Percentiles rank a stretch among this genome's conserved stretches.
Evolutionary conservation across 1,140 invertebrate species (phyloP).

Genomic region (Monochamus saltuarius): DNA sequence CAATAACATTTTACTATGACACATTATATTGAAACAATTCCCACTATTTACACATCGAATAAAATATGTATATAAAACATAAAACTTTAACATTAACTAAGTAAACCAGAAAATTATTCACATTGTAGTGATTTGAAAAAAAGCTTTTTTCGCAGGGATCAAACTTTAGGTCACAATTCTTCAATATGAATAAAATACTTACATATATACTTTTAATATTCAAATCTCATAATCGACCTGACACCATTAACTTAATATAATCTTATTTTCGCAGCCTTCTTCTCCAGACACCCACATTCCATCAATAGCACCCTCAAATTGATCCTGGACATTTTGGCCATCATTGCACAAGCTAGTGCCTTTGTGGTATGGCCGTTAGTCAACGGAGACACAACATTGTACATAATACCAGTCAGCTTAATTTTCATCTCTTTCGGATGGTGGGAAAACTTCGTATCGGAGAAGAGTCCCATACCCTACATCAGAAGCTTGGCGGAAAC

Average conservation of each 20-base stretch:
- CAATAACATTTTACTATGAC: too few species aligned
- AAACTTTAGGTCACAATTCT: too few species aligned
- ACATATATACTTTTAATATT: not conserved
- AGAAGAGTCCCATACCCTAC: constrained; percentile 44
- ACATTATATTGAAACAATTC: too few species aligned
- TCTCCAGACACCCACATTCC: not conserved
- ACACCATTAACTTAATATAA: too few species aligned
- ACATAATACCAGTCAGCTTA: constrained; percentile 63
- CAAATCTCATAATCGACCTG: too few species aligned
- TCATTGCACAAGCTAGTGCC: constrained; percentile 61
- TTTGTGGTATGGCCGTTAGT: constrained; percentile 68
- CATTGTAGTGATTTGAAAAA: too few species aligned
- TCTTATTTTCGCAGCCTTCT: constrained; percentile 1
- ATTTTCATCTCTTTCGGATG: constrained; percentile 76
- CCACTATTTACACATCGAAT: too few species aligned
- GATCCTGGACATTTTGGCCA: constrained; percentile 59
- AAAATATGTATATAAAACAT: too few species aligned
- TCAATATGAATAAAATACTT: too few species aligned
- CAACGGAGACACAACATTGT: constrained; percentile 52
- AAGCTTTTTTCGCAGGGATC: too few species aligned
- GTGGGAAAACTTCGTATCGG: constrained; percentile 82
- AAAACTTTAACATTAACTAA: too few species aligned
- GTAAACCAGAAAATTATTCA: too few species aligned
- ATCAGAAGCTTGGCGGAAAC: constrained; percentile 57
- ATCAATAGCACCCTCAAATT: constrained; percentile 25